phyloP scores from a whole-genome alignment of 2,797 vertebrate genomes.

The Euphonia xanthogaster region DNA sequence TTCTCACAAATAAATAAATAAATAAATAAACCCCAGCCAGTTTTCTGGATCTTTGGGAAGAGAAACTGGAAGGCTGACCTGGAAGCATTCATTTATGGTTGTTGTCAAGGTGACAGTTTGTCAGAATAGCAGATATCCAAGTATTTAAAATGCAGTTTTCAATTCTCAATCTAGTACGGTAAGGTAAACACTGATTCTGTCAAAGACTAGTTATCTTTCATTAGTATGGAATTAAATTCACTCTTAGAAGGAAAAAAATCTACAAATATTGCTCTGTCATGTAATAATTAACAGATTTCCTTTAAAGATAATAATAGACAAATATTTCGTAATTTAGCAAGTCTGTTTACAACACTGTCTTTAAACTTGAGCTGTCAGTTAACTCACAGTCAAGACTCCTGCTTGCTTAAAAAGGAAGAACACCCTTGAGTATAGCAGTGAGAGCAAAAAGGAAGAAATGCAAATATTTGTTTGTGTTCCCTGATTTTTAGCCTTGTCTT shows the following conservation, averaged over 20 bases:
- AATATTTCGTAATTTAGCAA: not conserved
- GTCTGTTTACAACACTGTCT: not conserved
- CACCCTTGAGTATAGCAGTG: not conserved
- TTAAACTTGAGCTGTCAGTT: not conserved
- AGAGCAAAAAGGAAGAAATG: not conserved
- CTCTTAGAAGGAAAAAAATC: not conserved
- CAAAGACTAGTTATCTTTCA: not conserved
- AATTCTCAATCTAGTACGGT: not conserved
- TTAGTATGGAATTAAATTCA: not conserved
- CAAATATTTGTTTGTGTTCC: not conserved
- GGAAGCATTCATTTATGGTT: not conserved
- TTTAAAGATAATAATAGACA: not conserved
- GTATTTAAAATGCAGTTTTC: not conserved
- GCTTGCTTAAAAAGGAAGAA: not conserved
- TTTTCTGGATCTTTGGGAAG: not conserved
- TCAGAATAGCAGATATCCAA: not conserved
- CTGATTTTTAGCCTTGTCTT: not conserved
- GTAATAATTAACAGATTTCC: not conserved
- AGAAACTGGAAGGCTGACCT: not conserved
- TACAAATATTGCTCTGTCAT: not conserved
- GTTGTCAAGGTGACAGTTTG: constrained; percentile 39
- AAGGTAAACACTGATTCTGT: not conserved
- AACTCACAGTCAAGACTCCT: not conserved
- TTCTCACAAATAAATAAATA: not conserved
- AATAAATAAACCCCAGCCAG: not conserved